These are phyloP conservation scores for Pseudorhiza aurosa DNA, from an alignment of 30 jellyfish, hydroid and myxozoan genomes.

Conservation along the genomic window DNA sequence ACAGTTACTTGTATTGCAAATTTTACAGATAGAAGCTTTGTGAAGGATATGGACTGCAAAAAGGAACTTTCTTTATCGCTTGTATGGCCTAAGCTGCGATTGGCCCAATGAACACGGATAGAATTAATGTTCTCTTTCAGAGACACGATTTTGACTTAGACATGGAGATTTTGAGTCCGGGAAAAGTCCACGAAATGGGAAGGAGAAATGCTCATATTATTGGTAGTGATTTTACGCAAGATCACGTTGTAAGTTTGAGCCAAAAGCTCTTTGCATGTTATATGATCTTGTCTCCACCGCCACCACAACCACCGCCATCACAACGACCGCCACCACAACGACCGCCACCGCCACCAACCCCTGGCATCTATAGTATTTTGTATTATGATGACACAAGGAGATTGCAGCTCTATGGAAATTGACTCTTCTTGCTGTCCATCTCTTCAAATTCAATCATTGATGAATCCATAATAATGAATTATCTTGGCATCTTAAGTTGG, in stretches of 20 bases:
- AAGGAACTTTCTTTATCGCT: too few species aligned
- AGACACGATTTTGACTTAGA: slow-evolving; percentile 39
- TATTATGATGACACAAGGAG: too few species aligned
- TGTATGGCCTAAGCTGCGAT: too few species aligned
- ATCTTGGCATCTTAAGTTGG: too few species aligned
- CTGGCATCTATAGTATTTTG: too few species aligned
- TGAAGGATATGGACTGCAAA: too few species aligned
- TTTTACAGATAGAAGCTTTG: too few species aligned
- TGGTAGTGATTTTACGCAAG: slow-evolving; percentile 55
- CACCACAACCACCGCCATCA: background rate
- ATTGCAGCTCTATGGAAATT: too few species aligned
- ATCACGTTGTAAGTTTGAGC: slow-evolving; percentile 72
- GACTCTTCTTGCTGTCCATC: too few species aligned
- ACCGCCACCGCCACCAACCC: background rate
- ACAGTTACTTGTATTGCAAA: too few species aligned
- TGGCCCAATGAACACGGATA: slow-evolving; percentile 34
- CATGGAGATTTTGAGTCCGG: slow-evolving; percentile 61
- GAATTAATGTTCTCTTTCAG: slow-evolving; percentile 31
- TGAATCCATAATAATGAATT: too few species aligned
- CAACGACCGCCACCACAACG: background rate
- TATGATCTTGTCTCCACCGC: background rate
- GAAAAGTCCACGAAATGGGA: slow-evolving; percentile 33
- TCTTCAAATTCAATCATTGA: too few species aligned
- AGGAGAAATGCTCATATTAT: slow-evolving; percentile 33
- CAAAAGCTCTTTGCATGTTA: background rate